phyloP scores from a whole-genome alignment of 2,113 vertebrate genomes.

The Apteryx owenii region DNA sequence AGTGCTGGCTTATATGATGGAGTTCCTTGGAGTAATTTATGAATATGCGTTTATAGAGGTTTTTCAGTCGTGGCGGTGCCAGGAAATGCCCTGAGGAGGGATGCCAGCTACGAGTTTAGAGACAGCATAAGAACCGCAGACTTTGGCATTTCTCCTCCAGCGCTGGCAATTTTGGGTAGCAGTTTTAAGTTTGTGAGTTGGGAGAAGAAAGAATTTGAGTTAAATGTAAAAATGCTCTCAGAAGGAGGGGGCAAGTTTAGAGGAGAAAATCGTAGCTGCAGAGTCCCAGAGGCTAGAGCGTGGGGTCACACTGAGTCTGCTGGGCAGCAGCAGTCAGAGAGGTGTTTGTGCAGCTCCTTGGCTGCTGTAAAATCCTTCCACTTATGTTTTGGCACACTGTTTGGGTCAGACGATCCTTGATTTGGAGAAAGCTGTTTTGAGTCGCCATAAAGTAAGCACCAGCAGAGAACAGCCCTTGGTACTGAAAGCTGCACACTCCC shows the following conservation, averaged over 20 bases:
- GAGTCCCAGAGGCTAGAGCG: background rate
- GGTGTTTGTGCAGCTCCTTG: background rate
- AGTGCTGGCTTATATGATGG: rapidly evolving
- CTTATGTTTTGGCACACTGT: background rate
- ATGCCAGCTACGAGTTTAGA: background rate
- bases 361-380: background rate
- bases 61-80: background rate
- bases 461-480: background rate
- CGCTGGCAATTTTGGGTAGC: background rate
- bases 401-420: background rate
- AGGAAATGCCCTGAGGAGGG: background rate
- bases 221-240: background rate
- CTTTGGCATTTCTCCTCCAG: background rate
- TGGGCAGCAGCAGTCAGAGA: background rate
- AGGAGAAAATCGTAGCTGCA: background rate
- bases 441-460: rapidly evolving
- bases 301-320: background rate
- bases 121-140: background rate
- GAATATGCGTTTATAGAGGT: background rate
- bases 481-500: background rate
- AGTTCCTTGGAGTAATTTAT: background rate
- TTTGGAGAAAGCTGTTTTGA: background rate
- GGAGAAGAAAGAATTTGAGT: background rate
- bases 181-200: background rate
- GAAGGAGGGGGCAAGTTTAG: background rate